phyloP scores from a whole-genome alignment of 2,888 invertebrate species.

The Cremastinae sp. region DNA sequence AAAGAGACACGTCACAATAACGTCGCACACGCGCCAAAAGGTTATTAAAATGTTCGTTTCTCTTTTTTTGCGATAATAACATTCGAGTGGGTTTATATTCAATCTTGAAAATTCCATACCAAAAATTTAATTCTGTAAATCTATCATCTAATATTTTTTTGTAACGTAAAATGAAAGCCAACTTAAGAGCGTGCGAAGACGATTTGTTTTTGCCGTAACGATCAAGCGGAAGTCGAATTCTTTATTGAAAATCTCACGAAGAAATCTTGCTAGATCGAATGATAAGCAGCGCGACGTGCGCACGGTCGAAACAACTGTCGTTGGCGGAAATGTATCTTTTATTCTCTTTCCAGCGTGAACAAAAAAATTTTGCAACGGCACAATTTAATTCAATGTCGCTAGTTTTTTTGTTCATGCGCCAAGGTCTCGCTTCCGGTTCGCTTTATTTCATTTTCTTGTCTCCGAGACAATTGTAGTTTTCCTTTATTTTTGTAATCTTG shows the following conservation, averaged over 20 bases:
- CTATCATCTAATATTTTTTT: too few relatives aligned
- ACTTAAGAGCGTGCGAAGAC: too few relatives aligned
- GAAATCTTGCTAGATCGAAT: conserved; percentile 18
- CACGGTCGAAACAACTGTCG: conserved; percentile 20
- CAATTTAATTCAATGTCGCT: conserved; percentile 2
- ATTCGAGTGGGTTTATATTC: too few relatives aligned
- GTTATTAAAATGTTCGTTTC: too few relatives aligned
- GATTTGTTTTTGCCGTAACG: not conserved
- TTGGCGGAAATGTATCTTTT: conserved; percentile 33
- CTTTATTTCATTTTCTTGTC: not conserved
- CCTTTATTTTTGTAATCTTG: too few relatives aligned
- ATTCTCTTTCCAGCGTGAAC: conserved; percentile 8
- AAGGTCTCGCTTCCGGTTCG: not conserved
- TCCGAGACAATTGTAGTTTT: too few relatives aligned
- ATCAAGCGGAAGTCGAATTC: conserved; percentile 14
- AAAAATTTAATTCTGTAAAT: too few relatives aligned
- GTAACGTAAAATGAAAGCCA: too few relatives aligned
- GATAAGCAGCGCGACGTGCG: conserved; percentile 23
- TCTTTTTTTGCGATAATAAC: too few relatives aligned
- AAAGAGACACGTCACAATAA: conserved; percentile 31
- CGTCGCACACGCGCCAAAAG: not conserved
- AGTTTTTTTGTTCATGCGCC: not conserved
- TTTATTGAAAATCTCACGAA: conserved; percentile 13
- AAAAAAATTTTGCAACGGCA: not conserved
- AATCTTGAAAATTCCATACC: too few relatives aligned